phyloP scores from a whole-genome alignment of 1,140 invertebrate genomes.

The Drosophila willistoni region DNA sequence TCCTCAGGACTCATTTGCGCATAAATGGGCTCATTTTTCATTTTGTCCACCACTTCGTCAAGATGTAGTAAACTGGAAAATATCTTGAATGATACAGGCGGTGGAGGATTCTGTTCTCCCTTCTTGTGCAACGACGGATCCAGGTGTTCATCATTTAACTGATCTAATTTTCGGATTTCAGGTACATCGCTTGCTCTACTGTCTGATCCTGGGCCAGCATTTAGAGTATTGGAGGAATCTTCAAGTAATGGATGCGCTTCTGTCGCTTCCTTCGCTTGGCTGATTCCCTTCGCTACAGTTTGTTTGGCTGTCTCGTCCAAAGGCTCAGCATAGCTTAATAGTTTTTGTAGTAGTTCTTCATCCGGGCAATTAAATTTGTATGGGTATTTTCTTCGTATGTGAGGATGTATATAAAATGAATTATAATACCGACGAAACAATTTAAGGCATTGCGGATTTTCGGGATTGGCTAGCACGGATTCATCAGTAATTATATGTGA shows the following conservation, averaged over 20 bases:
- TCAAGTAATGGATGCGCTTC: too few relatives aligned
- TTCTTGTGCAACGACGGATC: not conserved
- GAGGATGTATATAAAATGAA: slow-evolving; percentile 12
- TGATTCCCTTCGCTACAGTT: not conserved
- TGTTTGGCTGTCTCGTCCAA: slow-evolving; percentile 19
- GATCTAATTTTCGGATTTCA: not conserved
- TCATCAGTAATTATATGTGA: not conserved
- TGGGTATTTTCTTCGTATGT: not conserved
- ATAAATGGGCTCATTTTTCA: slow-evolving; percentile 33
- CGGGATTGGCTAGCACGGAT: not conserved
- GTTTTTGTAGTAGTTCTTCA: slow-evolving; percentile 1
- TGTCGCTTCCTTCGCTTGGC: not conserved
- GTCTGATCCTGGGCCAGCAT: too few relatives aligned
- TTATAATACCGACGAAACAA: slow-evolving; percentile 1
- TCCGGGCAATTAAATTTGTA: slow-evolving; percentile 10
- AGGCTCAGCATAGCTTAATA: slow-evolving; percentile 22
- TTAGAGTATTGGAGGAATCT: too few relatives aligned
- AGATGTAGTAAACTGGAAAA: slow-evolving; percentile 30
- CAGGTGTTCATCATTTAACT: not conserved
- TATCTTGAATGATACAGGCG: slow-evolving; percentile 31
- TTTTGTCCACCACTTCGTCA: slow-evolving; percentile 35
- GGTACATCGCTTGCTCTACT: too few relatives aligned
- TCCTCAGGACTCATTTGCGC: not conserved
- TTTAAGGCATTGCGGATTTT: not conserved
- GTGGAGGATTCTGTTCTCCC: not conserved